These are phyloP conservation scores for Oryzias melastigma DNA, from an alignment of 2,113 vertebrate species.

Conservation along the genomic window DNA sequence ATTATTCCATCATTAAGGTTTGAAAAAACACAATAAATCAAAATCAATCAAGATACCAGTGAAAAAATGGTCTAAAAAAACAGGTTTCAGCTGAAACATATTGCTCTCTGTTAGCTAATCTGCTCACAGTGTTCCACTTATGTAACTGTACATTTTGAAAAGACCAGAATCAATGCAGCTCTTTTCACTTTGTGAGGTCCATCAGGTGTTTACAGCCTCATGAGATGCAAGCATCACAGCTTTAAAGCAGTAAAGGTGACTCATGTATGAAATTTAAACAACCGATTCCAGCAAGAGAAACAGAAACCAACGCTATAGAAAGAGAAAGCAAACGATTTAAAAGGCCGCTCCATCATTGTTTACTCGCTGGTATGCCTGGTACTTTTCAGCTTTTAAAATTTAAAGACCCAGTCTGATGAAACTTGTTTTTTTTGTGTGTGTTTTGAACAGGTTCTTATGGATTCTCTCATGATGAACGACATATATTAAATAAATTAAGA, in stretches of 20 bases:
- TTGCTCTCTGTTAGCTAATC: background rate
- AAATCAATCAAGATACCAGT: too few relatives aligned
- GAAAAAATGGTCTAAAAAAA: too few relatives aligned
- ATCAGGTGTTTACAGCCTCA: conserved; percentile 13
- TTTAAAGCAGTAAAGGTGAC: conserved; percentile 37
- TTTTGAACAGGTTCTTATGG: too few relatives aligned
- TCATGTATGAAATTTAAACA: conserved; percentile 47
- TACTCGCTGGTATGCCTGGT: background rate
- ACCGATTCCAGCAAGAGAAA: background rate
- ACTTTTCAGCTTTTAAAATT: conserved; percentile 9
- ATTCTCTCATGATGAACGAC: too few relatives aligned
- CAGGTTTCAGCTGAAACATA: too few relatives aligned
- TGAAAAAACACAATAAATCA: too few relatives aligned
- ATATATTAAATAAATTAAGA: too few relatives aligned
- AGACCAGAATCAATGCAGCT: conserved; percentile 12
- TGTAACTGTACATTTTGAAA: conserved; percentile 16
- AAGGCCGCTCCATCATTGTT: background rate
- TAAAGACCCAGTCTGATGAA: too few relatives aligned
- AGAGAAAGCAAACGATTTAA: conserved; percentile 28
- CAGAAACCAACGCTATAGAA: conserved; percentile 14
- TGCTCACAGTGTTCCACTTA: conserved; percentile 11
- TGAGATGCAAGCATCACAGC: background rate
- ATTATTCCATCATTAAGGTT: too few relatives aligned
- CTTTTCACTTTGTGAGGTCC: conserved; percentile 19
- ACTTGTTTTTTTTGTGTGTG: too few relatives aligned